A percentile compares a stretch with the other conserved stretches of the same genome.
These are phyloP conservation scores for Crocidura indochinensis DNA, from an alignment of 2,797 vertebrate species.

Conservation along the genomic window DNA sequence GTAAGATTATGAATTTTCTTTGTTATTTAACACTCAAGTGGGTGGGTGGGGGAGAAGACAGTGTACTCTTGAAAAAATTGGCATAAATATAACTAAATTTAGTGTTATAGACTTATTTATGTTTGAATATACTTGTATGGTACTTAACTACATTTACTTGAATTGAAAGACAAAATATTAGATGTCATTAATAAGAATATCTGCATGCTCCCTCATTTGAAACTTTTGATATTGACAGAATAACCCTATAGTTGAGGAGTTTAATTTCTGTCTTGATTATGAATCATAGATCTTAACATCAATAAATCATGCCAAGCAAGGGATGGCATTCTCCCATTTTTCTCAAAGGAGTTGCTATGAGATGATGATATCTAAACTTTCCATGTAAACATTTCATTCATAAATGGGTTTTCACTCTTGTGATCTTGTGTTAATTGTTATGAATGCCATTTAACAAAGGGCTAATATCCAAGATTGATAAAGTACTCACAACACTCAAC, in stretches of 20 bases:
- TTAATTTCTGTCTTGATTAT: constrained; percentile 57
- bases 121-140: background rate
- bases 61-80: background rate
- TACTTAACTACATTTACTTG: constrained; percentile 43
- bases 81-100: constrained; percentile 41
- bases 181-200: background rate
- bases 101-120: background rate
- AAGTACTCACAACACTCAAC: too few species aligned
- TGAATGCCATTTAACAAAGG: background rate
- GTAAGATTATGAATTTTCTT: constrained; percentile 43
- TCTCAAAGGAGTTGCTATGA: background rate
- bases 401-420: background rate
- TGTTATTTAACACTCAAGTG: too few species aligned
- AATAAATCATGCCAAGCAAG: background rate
- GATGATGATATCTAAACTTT: background rate
- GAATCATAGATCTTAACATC: background rate
- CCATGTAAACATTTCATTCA: background rate
- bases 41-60: background rate
- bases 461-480: too few species aligned
- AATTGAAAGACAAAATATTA: constrained; percentile 52
- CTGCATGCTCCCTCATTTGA: background rate
- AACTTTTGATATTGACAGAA: background rate
- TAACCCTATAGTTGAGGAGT: background rate
- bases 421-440: background rate
- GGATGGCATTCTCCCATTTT: background rate